Percentiles rank a stretch among this genome's conserved stretches.
These are phyloP conservation scores for Parazoanthus darwini DNA, from an alignment of 92 coral and sea anemone species.

Conservation along the genomic window DNA sequence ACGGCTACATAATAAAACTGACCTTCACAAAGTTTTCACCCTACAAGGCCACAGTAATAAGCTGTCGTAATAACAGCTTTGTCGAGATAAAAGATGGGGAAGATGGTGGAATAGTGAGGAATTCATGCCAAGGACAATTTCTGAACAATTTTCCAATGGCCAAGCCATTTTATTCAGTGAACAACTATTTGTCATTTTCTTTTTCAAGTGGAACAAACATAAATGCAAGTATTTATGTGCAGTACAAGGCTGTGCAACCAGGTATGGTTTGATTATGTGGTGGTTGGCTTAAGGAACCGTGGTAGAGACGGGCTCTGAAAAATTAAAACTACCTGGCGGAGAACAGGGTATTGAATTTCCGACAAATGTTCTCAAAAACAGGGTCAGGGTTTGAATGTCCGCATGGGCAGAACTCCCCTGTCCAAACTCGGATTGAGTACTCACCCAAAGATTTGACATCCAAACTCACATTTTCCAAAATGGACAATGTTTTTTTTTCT, in stretches of 20 bases:
- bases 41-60: not conserved
- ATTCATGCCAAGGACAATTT: conserved; percentile 27
- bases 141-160: conserved; percentile 19
- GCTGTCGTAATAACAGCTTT: not conserved
- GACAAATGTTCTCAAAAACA: too few relatives aligned
- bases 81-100: conserved; percentile 27
- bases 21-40: not conserved
- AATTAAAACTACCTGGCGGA: too few relatives aligned
- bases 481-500: too few relatives aligned
- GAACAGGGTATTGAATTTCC: too few relatives aligned
- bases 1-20: conserved; percentile 3
- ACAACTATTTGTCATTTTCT: conserved; percentile 5
- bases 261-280: not conserved
- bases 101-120: not conserved
- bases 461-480: too few relatives aligned
- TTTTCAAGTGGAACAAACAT: conserved; percentile 32
- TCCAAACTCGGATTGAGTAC: too few relatives aligned
- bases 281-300: too few relatives aligned
- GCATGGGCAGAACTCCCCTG: too few relatives aligned
- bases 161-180: conserved; percentile 19
- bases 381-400: too few relatives aligned
- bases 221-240: not conserved
- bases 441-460: too few relatives aligned
- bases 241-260: conserved; percentile 28
- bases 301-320: too few relatives aligned